Evolutionary conservation across 2,113 vertebrate species (phyloP).

Genomic region (Physeter macrocephalus): DNA sequence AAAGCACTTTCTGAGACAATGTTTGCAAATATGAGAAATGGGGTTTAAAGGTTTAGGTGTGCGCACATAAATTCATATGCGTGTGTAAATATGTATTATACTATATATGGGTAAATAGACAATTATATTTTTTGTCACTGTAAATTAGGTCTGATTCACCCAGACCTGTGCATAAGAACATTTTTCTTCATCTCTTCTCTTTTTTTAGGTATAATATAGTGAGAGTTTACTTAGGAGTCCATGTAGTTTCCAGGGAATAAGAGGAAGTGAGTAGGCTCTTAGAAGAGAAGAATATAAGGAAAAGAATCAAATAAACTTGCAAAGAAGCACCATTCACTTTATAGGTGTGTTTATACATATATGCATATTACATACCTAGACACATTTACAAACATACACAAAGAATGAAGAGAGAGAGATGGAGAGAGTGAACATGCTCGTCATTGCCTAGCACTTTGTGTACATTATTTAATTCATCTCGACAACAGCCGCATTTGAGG

Average conservation of each 20-base stretch:
- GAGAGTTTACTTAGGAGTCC: neutral
- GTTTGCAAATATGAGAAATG: neutral
- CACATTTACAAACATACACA: neutral
- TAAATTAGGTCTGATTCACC: neutral
- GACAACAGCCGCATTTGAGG: fast-evolving
- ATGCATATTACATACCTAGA: neutral
- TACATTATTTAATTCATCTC: neutral
- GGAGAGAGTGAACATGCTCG: neutral
- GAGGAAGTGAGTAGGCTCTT: neutral
- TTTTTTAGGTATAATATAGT: neutral
- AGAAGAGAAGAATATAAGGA: neutral
- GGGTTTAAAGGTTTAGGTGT: neutral
- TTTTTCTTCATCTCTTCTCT: neutral
- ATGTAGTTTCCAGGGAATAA: neutral
- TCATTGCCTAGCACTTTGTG: neutral
- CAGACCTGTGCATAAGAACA: neutral
- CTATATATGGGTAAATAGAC: neutral
- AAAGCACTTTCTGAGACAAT: neutral
- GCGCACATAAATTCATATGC: neutral
- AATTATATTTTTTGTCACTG: neutral
- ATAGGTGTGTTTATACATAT: neutral
- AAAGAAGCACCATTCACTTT: neutral
- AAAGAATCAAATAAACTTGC: neutral
- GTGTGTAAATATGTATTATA: neutral
- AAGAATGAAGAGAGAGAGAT: neutral